These are phyloP conservation scores for Bos taurus DNA, from an alignment of 2,113 vertebrate genomes.

Conservation along the genomic window ARS-UCD2.0 NC_037356.1:17299001-17299500, in stretches of 20 bases:
- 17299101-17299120: slow-evolving; percentile 43
- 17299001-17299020: background rate
- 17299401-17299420: background rate
- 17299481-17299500: background rate
- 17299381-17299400: background rate
- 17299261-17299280: background rate
- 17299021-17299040: slow-evolving; percentile 21
- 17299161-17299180: background rate
- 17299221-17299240: background rate
- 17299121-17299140: slow-evolving; percentile 49
- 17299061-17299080: background rate
- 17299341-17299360: background rate
- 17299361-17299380: background rate
- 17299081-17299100: slow-evolving; percentile 47
- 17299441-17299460: background rate
- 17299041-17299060: slow-evolving; percentile 18
- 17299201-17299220: background rate
- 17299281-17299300: background rate
- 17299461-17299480: background rate
- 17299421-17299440: background rate
- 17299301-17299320: background rate
- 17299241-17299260: too few relatives aligned
- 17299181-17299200: background rate
- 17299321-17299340: background rate
- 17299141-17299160: slow-evolving; percentile 43